Conservation (phyloP, 1,140 invertebrate genomes). For the Drosophila bipectinata region DNA sequence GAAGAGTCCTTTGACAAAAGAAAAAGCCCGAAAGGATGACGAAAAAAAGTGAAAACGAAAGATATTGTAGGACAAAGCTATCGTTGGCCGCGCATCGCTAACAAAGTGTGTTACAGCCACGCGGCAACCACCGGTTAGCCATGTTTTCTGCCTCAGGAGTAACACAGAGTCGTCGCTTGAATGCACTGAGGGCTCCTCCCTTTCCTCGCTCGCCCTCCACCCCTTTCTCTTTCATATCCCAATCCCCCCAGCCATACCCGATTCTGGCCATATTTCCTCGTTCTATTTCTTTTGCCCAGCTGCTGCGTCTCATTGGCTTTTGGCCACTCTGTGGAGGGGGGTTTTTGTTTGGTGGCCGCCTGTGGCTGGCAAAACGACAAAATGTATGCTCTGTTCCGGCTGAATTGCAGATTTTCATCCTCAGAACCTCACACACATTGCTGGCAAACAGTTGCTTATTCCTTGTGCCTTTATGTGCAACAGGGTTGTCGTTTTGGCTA, state of each 20-base stretch:
- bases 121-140: constrained; percentile 29
- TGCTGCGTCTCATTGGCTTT: constrained; percentile 70
- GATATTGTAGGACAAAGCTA: constrained; percentile 49
- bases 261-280: constrained; percentile 65
- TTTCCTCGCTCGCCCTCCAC: neutral
- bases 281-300: constrained; percentile 61
- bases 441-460: constrained; percentile 21
- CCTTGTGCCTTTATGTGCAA: constrained; percentile 42
- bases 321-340: constrained; percentile 8
- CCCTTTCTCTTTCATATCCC: neutral
- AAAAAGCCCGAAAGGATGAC: constrained; percentile 15
- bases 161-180: constrained; percentile 49
- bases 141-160: constrained; percentile 69
- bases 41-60: constrained; percentile 6
- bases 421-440: constrained; percentile 14
- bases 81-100: constrained; percentile 59
- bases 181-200: constrained; percentile 37
- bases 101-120: constrained; percentile 33
- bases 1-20: constrained; percentile 21
- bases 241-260: constrained; percentile 37
- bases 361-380: constrained; percentile 69
- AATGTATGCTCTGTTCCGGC: constrained; percentile 74
- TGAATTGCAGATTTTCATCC: constrained; percentile 74
- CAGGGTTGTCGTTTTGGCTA: neutral
- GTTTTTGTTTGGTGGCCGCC: constrained; percentile 55